A percentile compares a stretch with the other conserved stretches of the same genome.
Conservation (phyloP, 2,888 invertebrate species). For the Dicyrtomina minuta region DNA sequence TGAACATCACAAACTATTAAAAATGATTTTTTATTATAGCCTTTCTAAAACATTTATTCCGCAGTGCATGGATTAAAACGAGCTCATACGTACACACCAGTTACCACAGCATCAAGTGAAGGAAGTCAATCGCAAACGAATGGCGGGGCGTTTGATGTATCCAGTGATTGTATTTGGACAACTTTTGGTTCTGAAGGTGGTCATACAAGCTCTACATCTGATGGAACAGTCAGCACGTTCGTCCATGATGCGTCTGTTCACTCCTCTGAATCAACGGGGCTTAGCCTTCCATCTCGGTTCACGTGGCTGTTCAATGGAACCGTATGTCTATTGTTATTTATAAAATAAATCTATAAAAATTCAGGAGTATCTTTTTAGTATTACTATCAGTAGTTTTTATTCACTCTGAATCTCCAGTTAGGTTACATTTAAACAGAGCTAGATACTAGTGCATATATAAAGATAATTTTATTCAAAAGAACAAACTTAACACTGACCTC, state of each 20-base stretch:
- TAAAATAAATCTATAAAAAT: not conserved
- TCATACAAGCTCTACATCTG: slow-evolving; percentile 41
- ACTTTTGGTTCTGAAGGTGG: slow-evolving; percentile 49
- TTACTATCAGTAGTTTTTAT: not conserved
- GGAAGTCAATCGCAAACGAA: slow-evolving; percentile 42
- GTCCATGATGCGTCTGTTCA: slow-evolving; percentile 50
- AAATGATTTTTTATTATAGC: not conserved
- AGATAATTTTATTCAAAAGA: too few relatives aligned
- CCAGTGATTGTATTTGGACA: slow-evolving; percentile 50
- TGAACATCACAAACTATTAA: not conserved
- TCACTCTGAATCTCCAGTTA: too few relatives aligned
- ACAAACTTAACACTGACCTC: too few relatives aligned
- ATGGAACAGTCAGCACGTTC: slow-evolving; percentile 51
- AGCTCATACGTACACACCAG: slow-evolving; percentile 64
- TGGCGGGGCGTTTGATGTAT: slow-evolving; percentile 47
- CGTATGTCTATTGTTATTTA: slow-evolving; percentile 37
- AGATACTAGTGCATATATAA: too few relatives aligned
- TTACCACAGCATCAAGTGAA: slow-evolving; percentile 57
- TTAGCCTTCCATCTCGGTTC: slow-evolving; percentile 47
- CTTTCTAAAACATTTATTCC: not conserved
- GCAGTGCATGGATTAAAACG: slow-evolving; percentile 66
- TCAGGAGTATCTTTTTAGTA: not conserved
- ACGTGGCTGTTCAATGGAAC: slow-evolving; percentile 51
- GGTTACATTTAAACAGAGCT: too few relatives aligned
- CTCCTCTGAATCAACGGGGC: slow-evolving; percentile 48